Conservation (phyloP, 2,797 vertebrate species). For the Tiaroga cobitis region DNA sequence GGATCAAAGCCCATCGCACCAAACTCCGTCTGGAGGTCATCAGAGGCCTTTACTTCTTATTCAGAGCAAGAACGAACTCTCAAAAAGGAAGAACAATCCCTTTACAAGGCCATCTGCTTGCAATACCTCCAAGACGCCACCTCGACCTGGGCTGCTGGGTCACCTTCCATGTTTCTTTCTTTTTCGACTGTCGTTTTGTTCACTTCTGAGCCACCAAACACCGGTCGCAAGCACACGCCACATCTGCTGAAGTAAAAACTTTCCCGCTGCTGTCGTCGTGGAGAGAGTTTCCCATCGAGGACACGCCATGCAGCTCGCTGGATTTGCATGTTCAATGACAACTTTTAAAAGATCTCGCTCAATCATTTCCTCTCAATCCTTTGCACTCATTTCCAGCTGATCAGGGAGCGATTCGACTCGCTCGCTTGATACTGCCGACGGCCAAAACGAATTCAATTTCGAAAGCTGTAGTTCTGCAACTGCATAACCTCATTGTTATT, state of each 20-base stretch:
- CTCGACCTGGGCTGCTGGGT: conserved; percentile 30
- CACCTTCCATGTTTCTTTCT: background rate
- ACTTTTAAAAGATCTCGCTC: background rate
- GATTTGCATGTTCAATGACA: background rate
- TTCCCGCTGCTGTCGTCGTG: background rate
- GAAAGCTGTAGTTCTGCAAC: conserved; percentile 84
- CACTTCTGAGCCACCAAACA: conserved; percentile 28
- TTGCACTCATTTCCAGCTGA: conserved; percentile 28
- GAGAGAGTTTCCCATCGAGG: background rate
- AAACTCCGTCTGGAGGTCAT: conserved; percentile 67
- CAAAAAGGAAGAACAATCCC: conserved; percentile 81
- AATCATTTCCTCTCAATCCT: conserved; percentile 5
- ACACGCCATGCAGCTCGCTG: background rate
- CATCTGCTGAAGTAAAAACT: background rate
- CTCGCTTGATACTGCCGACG: conserved; percentile 55
- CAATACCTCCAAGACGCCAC: conserved; percentile 75
- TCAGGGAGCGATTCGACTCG: conserved; percentile 45
- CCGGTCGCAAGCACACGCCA: conserved; percentile 32
- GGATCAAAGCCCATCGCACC: conserved; percentile 24
- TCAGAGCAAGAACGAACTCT: conserved; percentile 55
- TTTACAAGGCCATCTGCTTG: conserved; percentile 81
- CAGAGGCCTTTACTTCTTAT: conserved; percentile 71
- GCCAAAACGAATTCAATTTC: conserved; percentile 72
- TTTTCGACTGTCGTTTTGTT: background rate
- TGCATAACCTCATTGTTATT: conserved; percentile 89